These are phyloP conservation scores for Todiramphus saurophagus DNA, from an alignment of 2,113 vertebrate genomes.

Conservation along the genomic window DNA sequence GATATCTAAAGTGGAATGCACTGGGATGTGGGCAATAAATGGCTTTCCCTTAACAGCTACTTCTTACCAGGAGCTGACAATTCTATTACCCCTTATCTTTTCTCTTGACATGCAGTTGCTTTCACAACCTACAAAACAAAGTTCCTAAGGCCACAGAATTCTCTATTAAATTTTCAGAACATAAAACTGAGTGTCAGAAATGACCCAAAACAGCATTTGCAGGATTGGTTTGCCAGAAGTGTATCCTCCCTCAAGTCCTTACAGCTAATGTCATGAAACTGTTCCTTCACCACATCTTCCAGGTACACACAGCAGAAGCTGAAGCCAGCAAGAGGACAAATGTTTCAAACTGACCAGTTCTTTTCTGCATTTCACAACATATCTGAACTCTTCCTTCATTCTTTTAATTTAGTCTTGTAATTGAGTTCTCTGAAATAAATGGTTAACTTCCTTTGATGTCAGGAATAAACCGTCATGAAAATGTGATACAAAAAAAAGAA, in stretches of 20 bases:
- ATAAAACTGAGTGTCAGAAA: background rate
- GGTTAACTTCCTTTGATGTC: background rate
- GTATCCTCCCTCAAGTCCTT: background rate
- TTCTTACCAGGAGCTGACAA: background rate
- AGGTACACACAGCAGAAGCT: background rate
- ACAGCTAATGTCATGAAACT: background rate
- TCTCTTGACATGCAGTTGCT: background rate
- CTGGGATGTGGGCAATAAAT: background rate
- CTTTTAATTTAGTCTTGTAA: constrained; percentile 33
- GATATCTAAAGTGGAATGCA: background rate
- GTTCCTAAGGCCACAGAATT: background rate
- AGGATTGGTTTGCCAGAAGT: background rate
- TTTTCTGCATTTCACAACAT: background rate
- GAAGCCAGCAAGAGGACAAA: background rate
- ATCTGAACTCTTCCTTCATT: background rate
- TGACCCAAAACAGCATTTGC: background rate
- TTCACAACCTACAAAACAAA: background rate
- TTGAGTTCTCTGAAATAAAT: background rate
- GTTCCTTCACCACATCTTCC: background rate
- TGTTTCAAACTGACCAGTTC: background rate
- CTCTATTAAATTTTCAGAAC: background rate
- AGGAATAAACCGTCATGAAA: background rate
- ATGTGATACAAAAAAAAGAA: background rate
- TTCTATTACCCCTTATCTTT: background rate
- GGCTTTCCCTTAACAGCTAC: background rate